Conservation (phyloP, 2,888 invertebrate genomes). For the Megalurothrips usitatus region DNA sequence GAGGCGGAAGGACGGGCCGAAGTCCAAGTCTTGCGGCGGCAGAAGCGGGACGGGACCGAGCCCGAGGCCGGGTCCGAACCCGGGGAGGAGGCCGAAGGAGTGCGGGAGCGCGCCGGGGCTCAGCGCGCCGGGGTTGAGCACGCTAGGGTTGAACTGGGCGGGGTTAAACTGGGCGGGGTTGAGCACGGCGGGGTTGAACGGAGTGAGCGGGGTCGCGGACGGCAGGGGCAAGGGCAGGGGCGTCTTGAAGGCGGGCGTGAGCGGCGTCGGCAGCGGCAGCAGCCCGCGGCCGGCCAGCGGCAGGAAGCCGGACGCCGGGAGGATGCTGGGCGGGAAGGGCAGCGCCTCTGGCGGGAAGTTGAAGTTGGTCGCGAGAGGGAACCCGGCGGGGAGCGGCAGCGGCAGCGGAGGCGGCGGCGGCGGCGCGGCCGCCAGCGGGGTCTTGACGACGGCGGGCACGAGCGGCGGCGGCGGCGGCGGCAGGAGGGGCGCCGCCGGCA, state of each 20-base stretch:
- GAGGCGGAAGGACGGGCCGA: neutral
- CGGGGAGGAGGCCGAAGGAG: neutral
- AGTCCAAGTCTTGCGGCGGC: neutral
- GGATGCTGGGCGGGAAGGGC: neutral
- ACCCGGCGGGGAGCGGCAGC: neutral
- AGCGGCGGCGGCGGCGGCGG: neutral
- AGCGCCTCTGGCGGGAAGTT: conserved; percentile 3
- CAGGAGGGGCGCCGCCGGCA: neutral
- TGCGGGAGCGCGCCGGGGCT: neutral
- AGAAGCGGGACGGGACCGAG: neutral
- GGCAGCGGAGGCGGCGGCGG: neutral
- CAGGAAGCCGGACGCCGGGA: neutral
- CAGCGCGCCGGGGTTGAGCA: neutral
- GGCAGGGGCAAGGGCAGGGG: neutral
- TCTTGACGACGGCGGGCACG: neutral
- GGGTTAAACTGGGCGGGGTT: neutral
- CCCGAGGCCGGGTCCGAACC: neutral
- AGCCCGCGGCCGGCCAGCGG: neutral
- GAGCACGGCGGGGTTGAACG: neutral
- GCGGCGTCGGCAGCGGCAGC: neutral
- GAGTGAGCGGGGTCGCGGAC: neutral
- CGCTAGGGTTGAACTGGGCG: neutral
- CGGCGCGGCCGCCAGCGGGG: neutral
- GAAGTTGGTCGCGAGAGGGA: neutral
- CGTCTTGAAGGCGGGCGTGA: neutral